Conservation (phyloP, 2,888 invertebrate genomes). For the Dryomyza anilis region DNA sequence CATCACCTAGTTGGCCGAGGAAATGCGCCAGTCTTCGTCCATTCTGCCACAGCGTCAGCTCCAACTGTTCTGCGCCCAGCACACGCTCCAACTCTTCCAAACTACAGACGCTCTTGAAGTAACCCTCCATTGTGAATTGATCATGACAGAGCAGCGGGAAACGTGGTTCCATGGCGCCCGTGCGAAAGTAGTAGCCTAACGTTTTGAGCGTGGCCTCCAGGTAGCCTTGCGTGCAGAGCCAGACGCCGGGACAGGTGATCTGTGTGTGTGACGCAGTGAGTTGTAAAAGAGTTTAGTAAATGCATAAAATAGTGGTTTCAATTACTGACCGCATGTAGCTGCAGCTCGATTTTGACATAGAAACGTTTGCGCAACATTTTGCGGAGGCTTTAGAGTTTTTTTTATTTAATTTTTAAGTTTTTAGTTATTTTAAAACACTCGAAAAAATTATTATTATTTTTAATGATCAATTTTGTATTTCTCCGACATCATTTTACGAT, state of each 20-base stretch:
- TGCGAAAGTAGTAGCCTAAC: constrained; percentile 57
- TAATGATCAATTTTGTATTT: too few species aligned
- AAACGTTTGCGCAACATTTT: constrained; percentile 46
- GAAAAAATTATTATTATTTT: too few species aligned
- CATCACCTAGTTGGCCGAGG: constrained; percentile 50
- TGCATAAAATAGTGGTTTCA: not conserved
- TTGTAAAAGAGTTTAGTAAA: not conserved
- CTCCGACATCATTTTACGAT: too few species aligned
- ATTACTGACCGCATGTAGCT: constrained; percentile 54
- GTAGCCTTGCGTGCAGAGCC: constrained; percentile 58
- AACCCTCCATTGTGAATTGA: constrained; percentile 56
- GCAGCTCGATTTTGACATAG: constrained; percentile 51
- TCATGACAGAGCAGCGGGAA: constrained; percentile 59
- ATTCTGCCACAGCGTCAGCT: constrained; percentile 59
- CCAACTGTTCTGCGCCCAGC: constrained; percentile 49
- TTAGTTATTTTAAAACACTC: too few species aligned
- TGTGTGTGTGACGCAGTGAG: too few species aligned
- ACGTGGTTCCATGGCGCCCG: constrained; percentile 55
- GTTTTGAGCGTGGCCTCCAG: constrained; percentile 57
- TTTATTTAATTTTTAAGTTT: too few species aligned
- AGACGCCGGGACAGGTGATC: constrained; percentile 60
- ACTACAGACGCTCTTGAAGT: constrained; percentile 49
- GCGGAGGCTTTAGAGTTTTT: too few species aligned
- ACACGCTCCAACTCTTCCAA: constrained; percentile 47
- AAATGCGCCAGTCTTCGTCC: constrained; percentile 57